Conservation (phyloP, 2,113 vertebrate genomes). For the Esox niger region DNA sequence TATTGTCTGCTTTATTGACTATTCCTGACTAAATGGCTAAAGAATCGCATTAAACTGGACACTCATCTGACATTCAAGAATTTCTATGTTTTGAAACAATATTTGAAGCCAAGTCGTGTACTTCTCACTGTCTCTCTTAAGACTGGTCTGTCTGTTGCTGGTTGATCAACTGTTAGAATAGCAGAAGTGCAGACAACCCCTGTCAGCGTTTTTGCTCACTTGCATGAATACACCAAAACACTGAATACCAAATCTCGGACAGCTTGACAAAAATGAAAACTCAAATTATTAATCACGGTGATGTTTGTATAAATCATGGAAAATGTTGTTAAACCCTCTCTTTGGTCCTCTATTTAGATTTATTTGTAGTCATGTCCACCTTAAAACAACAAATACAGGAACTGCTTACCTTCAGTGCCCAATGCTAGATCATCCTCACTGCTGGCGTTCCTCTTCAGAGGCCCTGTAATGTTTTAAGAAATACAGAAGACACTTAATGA, state of each 20-base stretch:
- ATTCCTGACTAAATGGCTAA: no score
- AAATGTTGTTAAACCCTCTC: neutral
- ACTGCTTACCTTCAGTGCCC: conserved; percentile 58
- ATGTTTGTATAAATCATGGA: conserved; percentile 1
- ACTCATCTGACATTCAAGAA: no score
- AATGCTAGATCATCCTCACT: conserved; percentile 56
- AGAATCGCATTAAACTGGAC: no score
- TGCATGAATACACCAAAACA: conserved; percentile 15
- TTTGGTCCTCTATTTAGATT: neutral
- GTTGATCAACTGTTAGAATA: neutral
- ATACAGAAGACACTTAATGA: neutral
- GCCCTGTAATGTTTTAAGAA: conserved; percentile 27
- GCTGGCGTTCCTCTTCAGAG: conserved; percentile 34
- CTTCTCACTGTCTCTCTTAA: conserved; percentile 1
- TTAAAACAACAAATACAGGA: conserved; percentile 30
- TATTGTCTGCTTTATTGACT: no score
- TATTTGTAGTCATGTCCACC: conserved; percentile 2
- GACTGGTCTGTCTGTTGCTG: neutral
- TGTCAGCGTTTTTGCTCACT: conserved; percentile 13
- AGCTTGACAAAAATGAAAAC: no score
- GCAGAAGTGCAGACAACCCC: neutral
- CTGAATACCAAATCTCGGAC: neutral
- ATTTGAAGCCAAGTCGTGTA: neutral
- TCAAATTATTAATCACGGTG: conserved; percentile 6
- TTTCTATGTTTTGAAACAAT: no score